A percentile compares a stretch with the other conserved stretches of the same genome.
These are phyloP conservation scores for Caenorhabditis afra DNA, from an alignment of 2,888 invertebrate species.

Conservation along the genomic window DNA sequence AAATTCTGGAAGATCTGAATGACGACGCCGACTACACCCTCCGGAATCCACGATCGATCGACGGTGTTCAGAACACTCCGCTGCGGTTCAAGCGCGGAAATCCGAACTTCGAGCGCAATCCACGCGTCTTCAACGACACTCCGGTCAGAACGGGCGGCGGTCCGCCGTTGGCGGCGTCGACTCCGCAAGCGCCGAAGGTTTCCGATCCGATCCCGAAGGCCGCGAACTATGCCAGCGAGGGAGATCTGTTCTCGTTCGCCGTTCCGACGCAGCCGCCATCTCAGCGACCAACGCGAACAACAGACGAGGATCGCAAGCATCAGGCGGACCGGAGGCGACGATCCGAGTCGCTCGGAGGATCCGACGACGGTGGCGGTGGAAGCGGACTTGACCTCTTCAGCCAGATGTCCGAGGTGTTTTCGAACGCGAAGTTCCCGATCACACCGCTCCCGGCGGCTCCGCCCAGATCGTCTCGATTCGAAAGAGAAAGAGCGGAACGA, in stretches of 20 bases:
- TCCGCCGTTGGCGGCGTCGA: conserved; percentile 21
- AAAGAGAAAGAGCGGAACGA: no score
- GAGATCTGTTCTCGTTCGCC: conserved; percentile 38
- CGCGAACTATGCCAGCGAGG: conserved; percentile 9
- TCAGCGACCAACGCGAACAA: no score
- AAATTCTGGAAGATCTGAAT: background rate
- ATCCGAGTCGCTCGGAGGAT: no score
- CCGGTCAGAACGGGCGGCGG: background rate
- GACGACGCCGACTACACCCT: conserved; percentile 34
- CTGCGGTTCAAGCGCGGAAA: conserved; percentile 37
- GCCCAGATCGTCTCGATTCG: no score
- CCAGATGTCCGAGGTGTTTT: background rate
- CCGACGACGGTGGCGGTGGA: no score
- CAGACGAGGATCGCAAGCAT: no score
- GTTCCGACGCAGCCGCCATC: background rate
- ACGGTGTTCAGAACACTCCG: conserved; percentile 21
- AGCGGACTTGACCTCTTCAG: no score
- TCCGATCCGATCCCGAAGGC: background rate
- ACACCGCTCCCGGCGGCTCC: conserved; percentile 27
- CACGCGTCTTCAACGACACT: conserved; percentile 15
- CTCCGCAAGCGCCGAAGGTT: conserved; percentile 9
- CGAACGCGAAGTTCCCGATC: background rate
- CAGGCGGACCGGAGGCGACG: no score
- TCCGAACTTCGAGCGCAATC: background rate
- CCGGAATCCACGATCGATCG: conserved; percentile 9